Conservation (phyloP, 2,888 invertebrate species). For the Protodeltote pygarga region DNA sequence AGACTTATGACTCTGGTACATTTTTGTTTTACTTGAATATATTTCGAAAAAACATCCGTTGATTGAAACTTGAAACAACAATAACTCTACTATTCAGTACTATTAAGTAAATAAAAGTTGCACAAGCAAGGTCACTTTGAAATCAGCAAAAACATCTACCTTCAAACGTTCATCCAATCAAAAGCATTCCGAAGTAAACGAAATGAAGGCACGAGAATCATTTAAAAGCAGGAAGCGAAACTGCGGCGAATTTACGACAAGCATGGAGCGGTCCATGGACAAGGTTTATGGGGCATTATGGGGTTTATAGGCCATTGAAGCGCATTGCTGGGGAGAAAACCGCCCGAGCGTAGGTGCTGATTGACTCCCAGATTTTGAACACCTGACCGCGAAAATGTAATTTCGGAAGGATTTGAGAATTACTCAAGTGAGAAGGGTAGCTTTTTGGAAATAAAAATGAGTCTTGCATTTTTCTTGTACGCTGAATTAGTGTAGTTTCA, state of each 20-base stretch:
- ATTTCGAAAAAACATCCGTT: no score
- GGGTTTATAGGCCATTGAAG: slow-evolving; percentile 61
- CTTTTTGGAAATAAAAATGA: slow-evolving; percentile 7
- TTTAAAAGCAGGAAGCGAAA: slow-evolving; percentile 42
- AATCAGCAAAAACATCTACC: slow-evolving; percentile 9
- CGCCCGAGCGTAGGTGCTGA: slow-evolving; percentile 15
- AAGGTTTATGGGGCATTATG: slow-evolving; percentile 65
- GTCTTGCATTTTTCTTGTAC: slow-evolving; percentile 13
- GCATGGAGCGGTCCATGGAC: slow-evolving; percentile 56
- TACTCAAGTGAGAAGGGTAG: slow-evolving; percentile 12
- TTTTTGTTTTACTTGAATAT: no score
- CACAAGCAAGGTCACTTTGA: neutral
- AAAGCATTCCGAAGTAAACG: slow-evolving; percentile 49
- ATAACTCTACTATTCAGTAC: neutral
- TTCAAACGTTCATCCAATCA: slow-evolving; percentile 32
- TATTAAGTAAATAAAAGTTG: no score
- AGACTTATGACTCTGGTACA: no score
- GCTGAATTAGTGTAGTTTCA: neutral
- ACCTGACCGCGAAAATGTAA: slow-evolving; percentile 32
- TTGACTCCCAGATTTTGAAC: slow-evolving; percentile 37
- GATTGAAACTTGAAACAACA: neutral
- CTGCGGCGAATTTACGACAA: slow-evolving; percentile 56
- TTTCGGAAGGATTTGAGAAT: slow-evolving; percentile 9
- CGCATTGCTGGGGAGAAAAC: slow-evolving; percentile 49
- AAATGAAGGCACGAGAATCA: slow-evolving; percentile 52